A percentile compares a stretch with the other conserved stretches of the same genome.
These are phyloP conservation scores for Monopterus albus DNA, from an alignment of 2,113 vertebrate species.

Conservation along the genomic window DNA sequence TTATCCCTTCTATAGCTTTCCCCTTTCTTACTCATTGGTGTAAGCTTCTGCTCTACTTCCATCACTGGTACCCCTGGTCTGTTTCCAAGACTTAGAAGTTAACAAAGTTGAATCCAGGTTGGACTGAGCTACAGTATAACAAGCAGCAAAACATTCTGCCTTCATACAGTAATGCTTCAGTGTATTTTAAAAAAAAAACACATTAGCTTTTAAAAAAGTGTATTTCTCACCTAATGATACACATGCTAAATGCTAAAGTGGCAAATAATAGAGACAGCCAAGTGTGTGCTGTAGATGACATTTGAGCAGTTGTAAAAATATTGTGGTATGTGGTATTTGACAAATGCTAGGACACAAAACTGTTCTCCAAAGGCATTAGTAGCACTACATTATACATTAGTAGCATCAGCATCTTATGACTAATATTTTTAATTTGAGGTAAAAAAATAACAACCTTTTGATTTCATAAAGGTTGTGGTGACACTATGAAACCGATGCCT, in stretches of 20 bases:
- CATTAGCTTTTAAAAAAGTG: not conserved
- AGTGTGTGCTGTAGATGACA: no score
- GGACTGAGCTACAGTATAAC: constrained; percentile 36
- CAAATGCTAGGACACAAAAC: no score
- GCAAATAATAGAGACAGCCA: not conserved
- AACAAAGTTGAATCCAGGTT: constrained; percentile 34
- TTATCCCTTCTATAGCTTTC: not conserved
- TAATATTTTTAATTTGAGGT: no score
- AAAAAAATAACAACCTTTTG: no score
- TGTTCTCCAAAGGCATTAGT: no score
- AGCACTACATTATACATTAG: no score
- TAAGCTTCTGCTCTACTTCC: constrained; percentile 25
- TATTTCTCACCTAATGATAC: no score
- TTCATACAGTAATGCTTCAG: constrained; percentile 1
- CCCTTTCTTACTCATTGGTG: constrained; percentile 14
- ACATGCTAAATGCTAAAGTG: not conserved
- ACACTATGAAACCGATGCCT: no score
- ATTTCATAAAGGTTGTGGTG: no score
- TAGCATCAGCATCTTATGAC: no score
- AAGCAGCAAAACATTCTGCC: constrained; percentile 13
- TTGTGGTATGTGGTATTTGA: no score
- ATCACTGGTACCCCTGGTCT: not conserved
- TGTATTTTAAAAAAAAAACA: constrained; percentile 4
- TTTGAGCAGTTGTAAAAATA: no score
- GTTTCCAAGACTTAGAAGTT: constrained; percentile 30